These are phyloP conservation scores for Neolamprologus hecqui DNA, from an alignment of 2,113 vertebrate species.

Conservation along the genomic window DNA sequence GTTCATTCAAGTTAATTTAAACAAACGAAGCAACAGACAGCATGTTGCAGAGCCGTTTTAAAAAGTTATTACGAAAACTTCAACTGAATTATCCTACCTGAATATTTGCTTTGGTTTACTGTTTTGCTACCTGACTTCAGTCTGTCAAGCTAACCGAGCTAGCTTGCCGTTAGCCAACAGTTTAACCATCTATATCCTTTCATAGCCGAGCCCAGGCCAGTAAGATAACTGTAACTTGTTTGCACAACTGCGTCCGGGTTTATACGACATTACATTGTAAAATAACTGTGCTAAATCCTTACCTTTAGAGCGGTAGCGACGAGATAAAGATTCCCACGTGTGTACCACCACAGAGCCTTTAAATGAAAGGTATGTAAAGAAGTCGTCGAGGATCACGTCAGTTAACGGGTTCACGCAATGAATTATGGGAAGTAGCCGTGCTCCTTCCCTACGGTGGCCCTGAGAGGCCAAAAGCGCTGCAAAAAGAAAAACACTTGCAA, in stretches of 20 bases:
- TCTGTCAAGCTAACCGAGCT: conserved; percentile 5
- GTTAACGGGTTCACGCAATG: neutral
- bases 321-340: conserved; percentile 42
- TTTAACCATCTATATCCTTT: neutral
- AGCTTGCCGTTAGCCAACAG: neutral
- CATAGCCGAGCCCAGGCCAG: neutral
- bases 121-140: neutral
- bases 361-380: neutral
- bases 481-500: too few species aligned
- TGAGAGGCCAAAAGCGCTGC: too few species aligned
- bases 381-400: neutral
- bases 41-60: neutral
- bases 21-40: neutral
- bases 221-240: neutral
- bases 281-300: neutral
- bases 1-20: neutral
- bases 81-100: neutral
- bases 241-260: neutral
- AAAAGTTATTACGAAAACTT: neutral
- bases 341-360: neutral
- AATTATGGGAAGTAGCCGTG: conserved; percentile 8
- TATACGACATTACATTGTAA: accelerated
- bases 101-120: neutral
- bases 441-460: too few species aligned
- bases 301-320: neutral